Conservation (phyloP, 2,797 vertebrate species). For the Scleropages formosus region DNA sequence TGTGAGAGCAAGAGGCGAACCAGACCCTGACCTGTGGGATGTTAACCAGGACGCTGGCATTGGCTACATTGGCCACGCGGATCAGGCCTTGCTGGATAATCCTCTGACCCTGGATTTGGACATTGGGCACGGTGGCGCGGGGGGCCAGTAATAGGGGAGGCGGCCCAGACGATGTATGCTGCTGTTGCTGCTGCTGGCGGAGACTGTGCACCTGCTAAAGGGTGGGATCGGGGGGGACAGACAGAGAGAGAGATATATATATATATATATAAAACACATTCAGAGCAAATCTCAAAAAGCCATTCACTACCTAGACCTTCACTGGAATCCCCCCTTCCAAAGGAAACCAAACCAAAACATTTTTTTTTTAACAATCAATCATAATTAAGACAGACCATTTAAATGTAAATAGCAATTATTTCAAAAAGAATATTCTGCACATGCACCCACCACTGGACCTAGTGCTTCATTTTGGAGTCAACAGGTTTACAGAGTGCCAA, state of each 20-base stretch:
- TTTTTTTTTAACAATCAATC: too few species aligned
- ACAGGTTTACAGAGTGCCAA: too few species aligned
- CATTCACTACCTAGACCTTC: background rate
- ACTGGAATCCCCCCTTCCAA: background rate
- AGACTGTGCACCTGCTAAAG: constrained; percentile 89
- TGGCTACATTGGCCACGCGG: constrained; percentile 78
- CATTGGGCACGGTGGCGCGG: constrained; percentile 72
- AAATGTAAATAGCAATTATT: too few species aligned
- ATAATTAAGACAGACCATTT: too few species aligned
- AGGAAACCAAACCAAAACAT: constrained; percentile 41
- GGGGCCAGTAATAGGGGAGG: constrained; percentile 84
- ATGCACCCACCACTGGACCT: too few species aligned
- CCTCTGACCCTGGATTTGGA: constrained; percentile 80
- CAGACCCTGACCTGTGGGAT: constrained; percentile 68
- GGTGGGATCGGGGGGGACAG: constrained; percentile 60
- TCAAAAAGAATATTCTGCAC: too few species aligned
- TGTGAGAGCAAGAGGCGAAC: background rate
- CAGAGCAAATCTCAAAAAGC: background rate
- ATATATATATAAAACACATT: too few species aligned
- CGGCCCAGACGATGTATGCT: constrained; percentile 85
- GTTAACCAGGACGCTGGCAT: constrained; percentile 79
- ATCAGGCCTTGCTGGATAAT: constrained; percentile 84
- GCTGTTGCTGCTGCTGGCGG: constrained; percentile 85
- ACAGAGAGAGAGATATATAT: too few species aligned
- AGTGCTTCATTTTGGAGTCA: too few species aligned